A percentile compares a stretch with the other conserved stretches of the same genome.
Evolutionary conservation across 2,113 vertebrate species (phyloP).

Genomic region (Plecotus auritus): DNA sequence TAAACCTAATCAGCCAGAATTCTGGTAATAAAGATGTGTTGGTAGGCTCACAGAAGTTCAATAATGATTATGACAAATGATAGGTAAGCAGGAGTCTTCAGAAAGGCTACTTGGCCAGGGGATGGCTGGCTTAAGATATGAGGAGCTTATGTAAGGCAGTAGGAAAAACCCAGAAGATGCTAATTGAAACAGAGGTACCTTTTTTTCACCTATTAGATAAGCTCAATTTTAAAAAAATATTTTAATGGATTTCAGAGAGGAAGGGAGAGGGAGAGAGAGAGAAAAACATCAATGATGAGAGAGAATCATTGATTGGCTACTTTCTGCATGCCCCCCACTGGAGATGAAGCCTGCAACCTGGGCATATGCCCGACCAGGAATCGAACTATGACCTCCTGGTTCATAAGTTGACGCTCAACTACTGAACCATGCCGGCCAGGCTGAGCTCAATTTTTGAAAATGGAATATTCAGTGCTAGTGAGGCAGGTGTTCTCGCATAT

Average conservation of each 20-base stretch:
- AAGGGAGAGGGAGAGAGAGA: too few relatives aligned
- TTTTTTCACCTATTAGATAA: slow-evolving; percentile 4
- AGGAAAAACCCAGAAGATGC: neutral
- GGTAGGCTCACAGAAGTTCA: neutral
- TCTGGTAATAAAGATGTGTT: neutral
- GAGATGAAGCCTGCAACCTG: too few relatives aligned
- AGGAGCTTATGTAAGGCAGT: neutral
- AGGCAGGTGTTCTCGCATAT: neutral
- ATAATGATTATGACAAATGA: neutral
- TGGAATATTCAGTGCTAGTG: neutral
- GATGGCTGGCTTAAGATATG: neutral
- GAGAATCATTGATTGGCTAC: too few relatives aligned
- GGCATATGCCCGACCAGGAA: too few relatives aligned
- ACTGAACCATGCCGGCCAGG: too few relatives aligned
- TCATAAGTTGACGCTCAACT: too few relatives aligned
- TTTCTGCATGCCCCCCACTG: too few relatives aligned
- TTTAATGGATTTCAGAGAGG: too few relatives aligned
- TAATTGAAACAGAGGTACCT: neutral
- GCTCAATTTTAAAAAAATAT: neutral
- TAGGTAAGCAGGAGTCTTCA: neutral
- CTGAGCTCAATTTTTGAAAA: neutral
- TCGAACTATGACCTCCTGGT: too few relatives aligned
- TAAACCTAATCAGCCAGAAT: neutral
- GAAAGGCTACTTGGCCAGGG: neutral
- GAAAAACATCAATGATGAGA: too few relatives aligned